These are phyloP conservation scores for Harpalus rufipes DNA, from an alignment of 2,888 invertebrate species.

Conservation along the genomic window DNA sequence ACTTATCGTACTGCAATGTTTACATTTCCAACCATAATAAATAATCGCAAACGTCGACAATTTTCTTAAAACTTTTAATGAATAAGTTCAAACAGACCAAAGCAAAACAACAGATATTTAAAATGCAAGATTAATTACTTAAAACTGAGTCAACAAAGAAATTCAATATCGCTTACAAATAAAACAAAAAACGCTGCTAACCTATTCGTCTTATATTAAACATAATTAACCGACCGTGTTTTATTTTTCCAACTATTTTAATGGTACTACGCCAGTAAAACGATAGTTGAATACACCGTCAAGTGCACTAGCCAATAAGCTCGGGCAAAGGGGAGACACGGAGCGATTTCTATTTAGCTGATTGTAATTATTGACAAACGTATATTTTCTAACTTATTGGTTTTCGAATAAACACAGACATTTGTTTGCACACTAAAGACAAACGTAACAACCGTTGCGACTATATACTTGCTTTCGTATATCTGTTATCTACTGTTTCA, in stretches of 20 bases:
- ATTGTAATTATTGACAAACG: slow-evolving; percentile 21
- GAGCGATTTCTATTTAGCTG: slow-evolving; percentile 23
- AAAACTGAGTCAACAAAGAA: slow-evolving; percentile 41
- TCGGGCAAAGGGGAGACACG: not conserved
- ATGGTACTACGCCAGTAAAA: slow-evolving; percentile 38
- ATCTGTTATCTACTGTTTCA: slow-evolving; percentile 21
- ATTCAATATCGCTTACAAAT: slow-evolving; percentile 48
- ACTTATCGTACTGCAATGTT: slow-evolving; percentile 2
- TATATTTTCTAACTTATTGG: slow-evolving; percentile 55
- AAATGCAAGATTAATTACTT: slow-evolving; percentile 48
- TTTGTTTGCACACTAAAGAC: slow-evolving; percentile 49
- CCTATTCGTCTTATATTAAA: slow-evolving; percentile 43
- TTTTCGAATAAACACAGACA: slow-evolving; percentile 57
- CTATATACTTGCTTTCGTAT: not conserved
- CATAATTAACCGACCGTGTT: slow-evolving; percentile 34
- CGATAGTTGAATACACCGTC: slow-evolving; percentile 43
- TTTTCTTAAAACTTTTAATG: slow-evolving; percentile 34
- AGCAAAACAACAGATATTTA: slow-evolving; percentile 36
- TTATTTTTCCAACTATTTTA: slow-evolving; percentile 46
- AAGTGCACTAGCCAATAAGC: slow-evolving; percentile 11
- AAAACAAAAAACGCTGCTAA: slow-evolving; percentile 30
- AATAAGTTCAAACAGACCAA: slow-evolving; percentile 38
- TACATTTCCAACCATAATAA: slow-evolving; percentile 39
- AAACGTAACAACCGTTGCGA: slow-evolving; percentile 38
- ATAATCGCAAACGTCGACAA: slow-evolving; percentile 38